Conservation (phyloP, 2,797 vertebrate genomes). For the Onychomys leucogaster region DNA sequence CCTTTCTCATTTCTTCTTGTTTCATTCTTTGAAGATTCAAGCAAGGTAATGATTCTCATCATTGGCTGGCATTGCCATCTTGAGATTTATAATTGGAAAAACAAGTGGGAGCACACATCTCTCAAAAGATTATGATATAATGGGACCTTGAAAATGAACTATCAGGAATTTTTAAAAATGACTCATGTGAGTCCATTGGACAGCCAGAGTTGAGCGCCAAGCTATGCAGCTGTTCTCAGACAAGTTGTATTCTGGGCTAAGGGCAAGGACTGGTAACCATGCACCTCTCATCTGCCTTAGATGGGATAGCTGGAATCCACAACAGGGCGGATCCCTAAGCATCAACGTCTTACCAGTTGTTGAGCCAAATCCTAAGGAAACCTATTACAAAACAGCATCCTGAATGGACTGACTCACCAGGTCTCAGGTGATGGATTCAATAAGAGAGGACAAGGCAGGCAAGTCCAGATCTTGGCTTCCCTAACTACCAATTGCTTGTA, state of each 20-base stretch:
- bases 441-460: neutral
- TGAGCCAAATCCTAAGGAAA: neutral
- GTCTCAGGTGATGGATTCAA: neutral
- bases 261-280: neutral
- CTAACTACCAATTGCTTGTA: neutral
- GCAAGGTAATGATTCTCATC: neutral
- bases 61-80: neutral
- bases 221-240: neutral
- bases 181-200: neutral
- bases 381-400: neutral
- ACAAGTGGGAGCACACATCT: neutral
- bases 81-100: neutral
- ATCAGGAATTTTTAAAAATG: neutral
- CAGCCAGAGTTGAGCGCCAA: neutral
- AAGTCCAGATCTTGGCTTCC: neutral
- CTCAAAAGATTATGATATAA: neutral
- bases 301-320: neutral
- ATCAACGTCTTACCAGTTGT: neutral
- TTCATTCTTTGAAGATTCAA: neutral
- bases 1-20: neutral
- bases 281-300: neutral
- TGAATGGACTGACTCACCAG: neutral
- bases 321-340: neutral
- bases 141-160: neutral
- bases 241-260: neutral